Percentiles rank a stretch among this genome's conserved stretches.
phyloP scores from a whole-genome alignment of 2,113 vertebrate species.

The Tricholaema leucomelas region DNA sequence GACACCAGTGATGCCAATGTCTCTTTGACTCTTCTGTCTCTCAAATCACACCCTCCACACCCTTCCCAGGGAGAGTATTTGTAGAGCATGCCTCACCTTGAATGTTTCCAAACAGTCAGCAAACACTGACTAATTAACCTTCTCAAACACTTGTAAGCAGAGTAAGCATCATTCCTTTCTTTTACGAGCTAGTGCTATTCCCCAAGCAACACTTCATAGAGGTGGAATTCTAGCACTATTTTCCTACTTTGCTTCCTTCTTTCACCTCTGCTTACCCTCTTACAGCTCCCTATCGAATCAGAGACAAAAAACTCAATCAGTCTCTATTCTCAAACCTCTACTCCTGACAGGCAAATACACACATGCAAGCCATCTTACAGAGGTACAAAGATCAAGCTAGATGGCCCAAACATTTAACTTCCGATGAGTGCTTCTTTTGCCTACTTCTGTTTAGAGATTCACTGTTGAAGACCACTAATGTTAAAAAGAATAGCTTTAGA shows the following conservation, averaged over 20 bases:
- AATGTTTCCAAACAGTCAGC: not conserved
- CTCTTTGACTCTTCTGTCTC: not conserved
- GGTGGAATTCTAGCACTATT: not conserved
- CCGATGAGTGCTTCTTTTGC: not conserved
- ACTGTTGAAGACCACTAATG: accelerated
- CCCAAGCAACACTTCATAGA: not conserved
- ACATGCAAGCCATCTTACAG: accelerated
- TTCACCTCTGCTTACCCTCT: not conserved
- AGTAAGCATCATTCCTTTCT: not conserved
- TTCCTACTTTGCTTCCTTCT: not conserved
- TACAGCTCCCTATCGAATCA: not conserved
- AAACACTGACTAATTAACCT: not conserved
- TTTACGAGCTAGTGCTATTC: not conserved
- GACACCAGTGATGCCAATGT: not conserved
- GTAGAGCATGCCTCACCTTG: not conserved
- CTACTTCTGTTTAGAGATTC: not conserved
- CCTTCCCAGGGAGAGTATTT: not conserved
- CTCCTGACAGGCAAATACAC: not conserved
- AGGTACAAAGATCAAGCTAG: not conserved
- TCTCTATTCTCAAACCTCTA: not conserved
- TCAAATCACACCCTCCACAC: not conserved
- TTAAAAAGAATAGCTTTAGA: not conserved
- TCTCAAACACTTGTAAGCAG: not conserved
- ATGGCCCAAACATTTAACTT: not conserved
- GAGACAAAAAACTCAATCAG: not conserved